Evolutionary conservation across 2,113 vertebrate genomes (phyloP).

Genomic region (Calonectris borealis): DNA sequence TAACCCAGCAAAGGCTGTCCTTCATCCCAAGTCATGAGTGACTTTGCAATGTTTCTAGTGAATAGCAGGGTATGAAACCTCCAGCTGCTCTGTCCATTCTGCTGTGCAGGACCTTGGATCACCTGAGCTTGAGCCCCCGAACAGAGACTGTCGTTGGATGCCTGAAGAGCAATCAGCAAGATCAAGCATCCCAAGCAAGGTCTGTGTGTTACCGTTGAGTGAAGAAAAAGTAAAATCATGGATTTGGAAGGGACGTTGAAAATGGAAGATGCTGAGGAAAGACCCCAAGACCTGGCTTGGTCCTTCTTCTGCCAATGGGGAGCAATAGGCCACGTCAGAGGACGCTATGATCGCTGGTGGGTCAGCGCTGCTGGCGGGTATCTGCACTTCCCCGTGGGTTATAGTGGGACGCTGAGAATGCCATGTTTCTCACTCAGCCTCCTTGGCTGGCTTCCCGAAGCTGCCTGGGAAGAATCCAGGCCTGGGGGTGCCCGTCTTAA

Average conservation of each 20-base stretch:
- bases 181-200: background rate
- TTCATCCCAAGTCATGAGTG: background rate
- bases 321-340: fast-evolving
- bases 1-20: background rate
- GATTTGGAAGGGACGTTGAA: background rate
- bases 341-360: background rate
- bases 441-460: background rate
- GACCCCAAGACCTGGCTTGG: background rate
- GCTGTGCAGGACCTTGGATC: background rate
- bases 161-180: background rate
- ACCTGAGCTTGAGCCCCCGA: background rate
- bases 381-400: background rate
- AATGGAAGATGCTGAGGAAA: background rate
- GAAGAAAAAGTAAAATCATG: background rate
- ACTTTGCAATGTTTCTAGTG: background rate
- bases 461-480: background rate
- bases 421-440: background rate
- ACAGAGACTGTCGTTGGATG: background rate
- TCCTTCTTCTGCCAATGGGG: background rate
- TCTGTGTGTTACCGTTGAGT: background rate
- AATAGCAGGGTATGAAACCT: background rate
- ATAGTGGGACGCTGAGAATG: background rate
- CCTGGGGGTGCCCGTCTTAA: background rate
- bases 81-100: fast-evolving
- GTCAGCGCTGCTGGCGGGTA: background rate